Evolutionary conservation across 2,888 invertebrate species (phyloP).

Genomic region (Tenthredo livida): DNA sequence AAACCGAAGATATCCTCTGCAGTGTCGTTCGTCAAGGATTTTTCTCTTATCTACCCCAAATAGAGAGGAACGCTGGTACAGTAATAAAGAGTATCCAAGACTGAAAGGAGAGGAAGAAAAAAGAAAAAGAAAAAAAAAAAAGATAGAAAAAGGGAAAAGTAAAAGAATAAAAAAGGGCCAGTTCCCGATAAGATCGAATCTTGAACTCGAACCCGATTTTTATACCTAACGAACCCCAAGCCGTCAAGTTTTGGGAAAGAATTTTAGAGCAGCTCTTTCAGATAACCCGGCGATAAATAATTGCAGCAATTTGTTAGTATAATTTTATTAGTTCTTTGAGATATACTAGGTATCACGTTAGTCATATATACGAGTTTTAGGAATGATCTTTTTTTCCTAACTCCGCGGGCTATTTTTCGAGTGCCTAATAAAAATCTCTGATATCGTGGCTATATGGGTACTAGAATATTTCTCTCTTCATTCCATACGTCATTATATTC

Average conservation of each 20-base stretch:
- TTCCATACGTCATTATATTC: too few species aligned
- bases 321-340: conserved; percentile 39
- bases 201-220: not conserved
- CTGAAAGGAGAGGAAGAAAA: not conserved
- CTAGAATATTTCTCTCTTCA: too few species aligned
- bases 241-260: conserved; percentile 18
- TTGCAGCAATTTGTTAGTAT: conserved; percentile 48
- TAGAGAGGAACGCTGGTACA: not conserved
- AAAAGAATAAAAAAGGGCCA: not conserved
- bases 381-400: not conserved
- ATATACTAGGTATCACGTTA: not conserved
- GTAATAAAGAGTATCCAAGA: conserved; percentile 17
- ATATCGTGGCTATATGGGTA: too few species aligned
- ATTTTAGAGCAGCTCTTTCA: not conserved
- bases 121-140: not conserved
- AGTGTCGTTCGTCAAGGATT: conserved; percentile 9
- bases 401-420: too few species aligned
- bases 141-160: not conserved
- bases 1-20: not conserved
- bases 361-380: too few species aligned
- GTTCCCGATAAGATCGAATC: conserved; percentile 35
- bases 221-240: conserved; percentile 25
- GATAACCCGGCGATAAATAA: conserved; percentile 41
- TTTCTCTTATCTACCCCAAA: conserved; percentile 30
- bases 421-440: too few species aligned